Percentiles rank a stretch among this genome's conserved stretches.
These are phyloP conservation scores for Holotrichia oblita DNA, from an alignment of 1,140 invertebrate species.

Conservation along the genomic window DNA sequence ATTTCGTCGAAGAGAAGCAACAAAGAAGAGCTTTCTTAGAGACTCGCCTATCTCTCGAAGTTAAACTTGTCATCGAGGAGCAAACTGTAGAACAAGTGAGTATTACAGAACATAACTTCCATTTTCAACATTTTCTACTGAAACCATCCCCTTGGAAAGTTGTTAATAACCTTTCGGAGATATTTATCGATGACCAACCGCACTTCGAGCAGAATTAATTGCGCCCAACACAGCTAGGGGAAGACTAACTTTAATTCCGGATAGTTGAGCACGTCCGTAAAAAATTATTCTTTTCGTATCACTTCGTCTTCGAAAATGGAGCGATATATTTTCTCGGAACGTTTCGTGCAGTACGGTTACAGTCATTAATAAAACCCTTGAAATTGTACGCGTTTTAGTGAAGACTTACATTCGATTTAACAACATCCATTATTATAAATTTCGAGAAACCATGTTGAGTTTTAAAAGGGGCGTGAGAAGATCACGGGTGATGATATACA, in stretches of 20 bases:
- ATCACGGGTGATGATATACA: not conserved
- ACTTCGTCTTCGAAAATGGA: not conserved
- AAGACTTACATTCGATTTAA: not conserved
- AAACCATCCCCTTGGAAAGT: not conserved
- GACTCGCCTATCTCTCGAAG: slow-evolving; percentile 89
- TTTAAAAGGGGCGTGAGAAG: not conserved
- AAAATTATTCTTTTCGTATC: not conserved
- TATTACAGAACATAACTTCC: not conserved
- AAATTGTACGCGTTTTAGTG: not conserved
- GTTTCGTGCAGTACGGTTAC: not conserved
- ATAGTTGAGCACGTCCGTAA: not conserved
- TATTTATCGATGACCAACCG: not conserved
- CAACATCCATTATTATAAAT: not conserved
- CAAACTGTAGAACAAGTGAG: slow-evolving; percentile 89
- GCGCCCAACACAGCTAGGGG: not conserved
- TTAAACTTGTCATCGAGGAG: slow-evolving; percentile 92
- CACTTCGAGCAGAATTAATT: not conserved
- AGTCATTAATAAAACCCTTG: not conserved
- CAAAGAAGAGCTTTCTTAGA: slow-evolving; percentile 89
- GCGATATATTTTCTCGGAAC: not conserved
- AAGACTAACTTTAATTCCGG: not conserved
- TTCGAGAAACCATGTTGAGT: not conserved
- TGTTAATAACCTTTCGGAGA: not conserved
- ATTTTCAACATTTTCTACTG: not conserved
- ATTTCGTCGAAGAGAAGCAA: slow-evolving; percentile 84